Conservation (phyloP, 2,888 invertebrate genomes). For the Elegia similella region DNA sequence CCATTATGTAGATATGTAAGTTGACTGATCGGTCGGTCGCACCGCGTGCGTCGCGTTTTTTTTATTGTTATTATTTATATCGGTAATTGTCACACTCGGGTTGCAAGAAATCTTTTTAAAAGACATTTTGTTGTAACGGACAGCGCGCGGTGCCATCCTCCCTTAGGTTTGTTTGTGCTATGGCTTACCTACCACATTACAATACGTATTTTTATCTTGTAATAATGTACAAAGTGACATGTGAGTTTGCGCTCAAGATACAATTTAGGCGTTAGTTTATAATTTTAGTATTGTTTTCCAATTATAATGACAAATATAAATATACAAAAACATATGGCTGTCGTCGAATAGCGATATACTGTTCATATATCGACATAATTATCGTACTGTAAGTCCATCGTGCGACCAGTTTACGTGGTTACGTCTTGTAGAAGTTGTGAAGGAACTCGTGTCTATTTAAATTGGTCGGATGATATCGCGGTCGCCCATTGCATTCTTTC, state of each 20-base stretch:
- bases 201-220: slow-evolving; percentile 67
- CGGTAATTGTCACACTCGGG: slow-evolving; percentile 29
- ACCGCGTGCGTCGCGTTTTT: slow-evolving; percentile 31
- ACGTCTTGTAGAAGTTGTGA: slow-evolving; percentile 8
- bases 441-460: slow-evolving; percentile 18
- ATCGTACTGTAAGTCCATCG: slow-evolving; percentile 29
- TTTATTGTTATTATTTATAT: slow-evolving; percentile 41
- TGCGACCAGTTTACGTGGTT: slow-evolving; percentile 32
- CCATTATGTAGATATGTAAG: slow-evolving; percentile 46
- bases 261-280: slow-evolving; percentile 64
- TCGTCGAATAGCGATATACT: slow-evolving; percentile 50
- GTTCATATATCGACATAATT: slow-evolving; percentile 43
- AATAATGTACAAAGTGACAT: slow-evolving; percentile 80
- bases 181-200: slow-evolving; percentile 53
- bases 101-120: slow-evolving; percentile 37
- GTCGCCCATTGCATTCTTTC: slow-evolving; percentile 69
- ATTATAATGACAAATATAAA: slow-evolving; percentile 43
- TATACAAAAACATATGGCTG: slow-evolving; percentile 54
- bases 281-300: slow-evolving; percentile 42
- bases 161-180: slow-evolving; percentile 50
- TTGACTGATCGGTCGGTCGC: slow-evolving; percentile 32
- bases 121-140: slow-evolving; percentile 45
- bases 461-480: slow-evolving; percentile 40
- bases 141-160: slow-evolving; percentile 25
- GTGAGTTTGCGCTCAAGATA: slow-evolving; percentile 76